These are phyloP conservation scores for Ectobius pallidus DNA, from an alignment of 2,888 invertebrate species.

Conservation along the genomic window DNA sequence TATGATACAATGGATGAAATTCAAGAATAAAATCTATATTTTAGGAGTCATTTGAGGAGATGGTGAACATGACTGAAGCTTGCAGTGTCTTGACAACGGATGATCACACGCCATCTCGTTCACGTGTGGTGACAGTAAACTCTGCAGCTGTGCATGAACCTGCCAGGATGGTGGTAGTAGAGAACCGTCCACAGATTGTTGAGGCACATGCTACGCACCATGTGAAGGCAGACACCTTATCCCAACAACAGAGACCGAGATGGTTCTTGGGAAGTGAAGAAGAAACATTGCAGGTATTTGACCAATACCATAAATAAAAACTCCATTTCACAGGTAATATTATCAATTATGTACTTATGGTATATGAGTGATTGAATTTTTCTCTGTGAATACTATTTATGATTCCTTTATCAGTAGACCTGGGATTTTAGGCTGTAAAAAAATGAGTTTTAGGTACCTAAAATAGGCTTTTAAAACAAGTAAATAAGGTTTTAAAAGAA, in stretches of 20 bases:
- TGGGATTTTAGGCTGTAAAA: too few species aligned
- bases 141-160: constrained; percentile 40
- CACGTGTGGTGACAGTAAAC: background rate
- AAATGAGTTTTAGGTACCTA: too few species aligned
- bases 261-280: constrained; percentile 66
- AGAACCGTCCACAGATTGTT: constrained; percentile 29
- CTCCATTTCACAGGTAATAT: too few species aligned
- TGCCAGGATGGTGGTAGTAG: constrained; percentile 25
- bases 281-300: constrained; percentile 54
- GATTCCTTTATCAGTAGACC: too few species aligned
- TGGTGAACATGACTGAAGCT: constrained; percentile 46
- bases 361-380: too few species aligned
- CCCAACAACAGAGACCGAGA: constrained; percentile 52
- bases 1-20: too few species aligned
- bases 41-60: constrained; percentile 74
- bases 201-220: constrained; percentile 34
- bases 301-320: too few species aligned
- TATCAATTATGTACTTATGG: too few species aligned
- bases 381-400: too few species aligned
- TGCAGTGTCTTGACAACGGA: constrained; percentile 6
- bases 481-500: too few species aligned
- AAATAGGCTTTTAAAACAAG: too few species aligned
- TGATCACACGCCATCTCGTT: constrained; percentile 40
- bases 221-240: background rate
- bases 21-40: too few species aligned